These are phyloP conservation scores for Hippoglossus hippoglossus DNA, from an alignment of 2,797 vertebrate genomes.

Conservation along the genomic window DNA sequence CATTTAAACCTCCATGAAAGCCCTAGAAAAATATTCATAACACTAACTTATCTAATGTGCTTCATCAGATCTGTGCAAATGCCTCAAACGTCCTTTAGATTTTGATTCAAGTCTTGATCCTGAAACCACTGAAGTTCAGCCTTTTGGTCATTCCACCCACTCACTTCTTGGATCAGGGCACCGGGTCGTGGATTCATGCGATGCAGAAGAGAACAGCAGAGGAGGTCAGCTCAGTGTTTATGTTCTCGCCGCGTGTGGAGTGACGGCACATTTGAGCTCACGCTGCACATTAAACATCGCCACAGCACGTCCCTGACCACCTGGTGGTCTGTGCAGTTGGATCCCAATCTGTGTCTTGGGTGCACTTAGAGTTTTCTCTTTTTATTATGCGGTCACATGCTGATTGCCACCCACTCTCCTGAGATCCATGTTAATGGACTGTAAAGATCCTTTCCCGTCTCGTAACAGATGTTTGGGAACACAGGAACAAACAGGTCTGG, in stretches of 20 bases:
- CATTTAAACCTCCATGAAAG: no score
- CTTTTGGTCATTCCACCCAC: no score
- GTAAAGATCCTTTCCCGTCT: constrained; percentile 5
- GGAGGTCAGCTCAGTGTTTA: constrained; percentile 3
- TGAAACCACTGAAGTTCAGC: no score
- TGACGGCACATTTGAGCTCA: not conserved
- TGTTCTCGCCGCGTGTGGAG: constrained; percentile 2
- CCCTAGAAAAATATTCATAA: no score
- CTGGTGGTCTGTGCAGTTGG: constrained; percentile 25
- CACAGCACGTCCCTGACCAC: constrained; percentile 23
- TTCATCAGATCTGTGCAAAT: no score
- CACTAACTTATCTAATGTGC: no score
- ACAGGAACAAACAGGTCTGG: constrained; percentile 2
- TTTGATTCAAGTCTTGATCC: no score
- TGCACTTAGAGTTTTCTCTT: constrained; percentile 7
- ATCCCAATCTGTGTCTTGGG: constrained; percentile 25
- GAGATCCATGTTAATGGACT: constrained; percentile 35
- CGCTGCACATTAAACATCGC: constrained; percentile 11
- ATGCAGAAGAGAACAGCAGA: constrained; percentile 1
- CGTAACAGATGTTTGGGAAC: constrained; percentile 23
- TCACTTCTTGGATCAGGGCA: not conserved
- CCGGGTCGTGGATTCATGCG: not conserved
- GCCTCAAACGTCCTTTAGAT: no score
- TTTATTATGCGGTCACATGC: constrained; percentile 22
- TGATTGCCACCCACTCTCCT: constrained; percentile 26